These are phyloP conservation scores for Arbacia lixula DNA, from an alignment of 53 echinoderm and acorn worm genomes.

Conservation along the genomic window DNA sequence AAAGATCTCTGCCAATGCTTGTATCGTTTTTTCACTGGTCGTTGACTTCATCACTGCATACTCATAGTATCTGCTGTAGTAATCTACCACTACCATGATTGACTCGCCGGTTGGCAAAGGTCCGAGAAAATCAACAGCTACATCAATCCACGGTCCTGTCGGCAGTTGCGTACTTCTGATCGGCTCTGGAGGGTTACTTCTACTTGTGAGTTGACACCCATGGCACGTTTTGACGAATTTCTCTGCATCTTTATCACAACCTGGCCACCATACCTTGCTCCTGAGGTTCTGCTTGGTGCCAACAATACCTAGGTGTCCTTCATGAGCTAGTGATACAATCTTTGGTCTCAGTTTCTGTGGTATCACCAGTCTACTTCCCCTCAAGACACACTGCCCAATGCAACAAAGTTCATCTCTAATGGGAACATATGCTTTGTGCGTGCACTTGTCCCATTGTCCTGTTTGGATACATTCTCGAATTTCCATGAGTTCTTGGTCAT, in stretches of 20 bases:
- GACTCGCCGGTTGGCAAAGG: conserved; percentile 46
- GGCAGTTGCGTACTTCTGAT: conserved; percentile 28
- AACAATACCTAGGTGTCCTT: conserved; percentile 59
- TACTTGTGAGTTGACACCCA: conserved; percentile 66
- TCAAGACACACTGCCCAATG: conserved; percentile 37
- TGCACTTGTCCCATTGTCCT: conserved; percentile 5
- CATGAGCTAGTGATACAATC: conserved; percentile 10
- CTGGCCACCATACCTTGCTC: conserved; percentile 66
- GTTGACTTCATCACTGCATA: conserved; percentile 4
- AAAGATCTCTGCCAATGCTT: conserved; percentile 11
- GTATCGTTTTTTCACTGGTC: conserved; percentile 1
- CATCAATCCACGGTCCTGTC: background rate
- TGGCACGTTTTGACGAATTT: conserved; percentile 54
- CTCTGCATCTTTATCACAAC: conserved; percentile 40
- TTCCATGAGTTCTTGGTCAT: conserved; percentile 31
- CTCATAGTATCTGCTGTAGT: conserved; percentile 19
- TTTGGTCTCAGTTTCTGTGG: conserved; percentile 31
- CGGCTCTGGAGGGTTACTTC: conserved; percentile 46
- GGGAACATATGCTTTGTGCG: conserved; percentile 8
- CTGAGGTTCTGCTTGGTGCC: conserved; percentile 64
- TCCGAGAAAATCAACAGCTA: conserved; percentile 6
- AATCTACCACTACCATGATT: background rate
- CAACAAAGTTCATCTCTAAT: conserved; percentile 33
- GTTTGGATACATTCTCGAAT: conserved; percentile 22
- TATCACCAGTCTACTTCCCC: conserved; percentile 56